These are phyloP conservation scores for Heliocidaris tuberculata DNA, from an alignment of 35 echinoderm and acorn worm genomes.

Conservation along the genomic window DNA sequence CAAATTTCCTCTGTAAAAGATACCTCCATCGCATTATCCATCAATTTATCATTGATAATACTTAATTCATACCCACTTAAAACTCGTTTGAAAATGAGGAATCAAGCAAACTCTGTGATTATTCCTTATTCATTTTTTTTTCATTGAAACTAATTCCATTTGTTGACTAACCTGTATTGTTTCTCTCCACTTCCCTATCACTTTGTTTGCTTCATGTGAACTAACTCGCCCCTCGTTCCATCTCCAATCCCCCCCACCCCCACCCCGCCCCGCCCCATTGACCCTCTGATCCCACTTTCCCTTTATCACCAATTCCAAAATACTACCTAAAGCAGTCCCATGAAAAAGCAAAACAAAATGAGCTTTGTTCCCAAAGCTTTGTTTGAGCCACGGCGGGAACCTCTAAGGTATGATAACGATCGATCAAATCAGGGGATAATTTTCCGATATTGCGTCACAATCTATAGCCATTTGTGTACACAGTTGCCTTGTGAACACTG, in stretches of 20 bases:
- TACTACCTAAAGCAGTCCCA: neutral
- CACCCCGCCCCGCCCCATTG: neutral
- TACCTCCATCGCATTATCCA: no score
- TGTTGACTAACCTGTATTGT: neutral
- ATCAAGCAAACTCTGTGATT: neutral
- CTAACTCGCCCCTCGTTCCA: neutral
- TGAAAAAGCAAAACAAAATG: conserved; percentile 37
- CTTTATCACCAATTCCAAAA: neutral
- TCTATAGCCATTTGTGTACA: neutral
- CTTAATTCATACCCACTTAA: no score
- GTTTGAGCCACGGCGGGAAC: conserved; percentile 28
- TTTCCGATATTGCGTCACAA: neutral
- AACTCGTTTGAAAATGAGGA: no score
- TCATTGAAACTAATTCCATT: neutral
- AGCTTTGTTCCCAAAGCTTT: conserved; percentile 5
- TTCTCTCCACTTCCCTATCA: neutral
- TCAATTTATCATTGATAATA: no score
- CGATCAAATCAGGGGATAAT: neutral
- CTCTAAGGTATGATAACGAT: conserved; percentile 6
- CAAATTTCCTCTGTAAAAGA: no score
- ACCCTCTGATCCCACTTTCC: neutral
- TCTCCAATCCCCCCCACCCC: neutral
- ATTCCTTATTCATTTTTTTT: neutral
- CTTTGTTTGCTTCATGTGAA: neutral
- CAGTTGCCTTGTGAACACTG: neutral